A percentile compares a stretch with the other conserved stretches of the same genome.
phyloP scores from a whole-genome alignment of 2,797 vertebrate species.

The Ceryle rudis region DNA sequence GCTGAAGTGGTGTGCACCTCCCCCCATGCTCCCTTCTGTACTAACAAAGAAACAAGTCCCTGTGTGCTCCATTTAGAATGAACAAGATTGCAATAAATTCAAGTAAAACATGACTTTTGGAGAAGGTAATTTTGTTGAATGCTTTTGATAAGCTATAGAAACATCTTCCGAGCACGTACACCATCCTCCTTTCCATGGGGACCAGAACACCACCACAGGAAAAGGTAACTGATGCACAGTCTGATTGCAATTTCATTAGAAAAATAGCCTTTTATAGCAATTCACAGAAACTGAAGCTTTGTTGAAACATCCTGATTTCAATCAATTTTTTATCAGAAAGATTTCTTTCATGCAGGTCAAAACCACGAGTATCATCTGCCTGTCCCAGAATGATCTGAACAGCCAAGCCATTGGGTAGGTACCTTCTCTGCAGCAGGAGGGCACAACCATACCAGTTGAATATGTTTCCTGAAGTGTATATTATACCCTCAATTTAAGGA shows the following conservation, averaged over 20 bases:
- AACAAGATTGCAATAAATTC: not conserved
- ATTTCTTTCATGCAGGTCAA: not conserved
- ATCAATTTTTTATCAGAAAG: not conserved
- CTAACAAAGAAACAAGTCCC: not conserved
- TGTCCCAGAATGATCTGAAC: not conserved
- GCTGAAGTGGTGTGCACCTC: fast-evolving
- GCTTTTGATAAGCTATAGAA: not conserved
- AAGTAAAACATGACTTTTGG: not conserved
- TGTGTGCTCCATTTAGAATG: fast-evolving
- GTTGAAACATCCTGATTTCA: not conserved
- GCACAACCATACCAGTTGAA: not conserved
- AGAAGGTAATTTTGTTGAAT: not conserved
- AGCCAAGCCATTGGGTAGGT: not conserved
- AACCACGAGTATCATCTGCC: not conserved
- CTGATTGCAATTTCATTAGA: not conserved
- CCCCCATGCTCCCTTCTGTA: not conserved
- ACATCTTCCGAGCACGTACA: not conserved
- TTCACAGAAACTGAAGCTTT: not conserved
- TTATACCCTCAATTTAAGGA: not conserved
- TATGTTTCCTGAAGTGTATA: not conserved
- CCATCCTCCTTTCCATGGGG: not conserved
- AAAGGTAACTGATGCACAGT: not conserved
- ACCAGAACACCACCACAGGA: not conserved
- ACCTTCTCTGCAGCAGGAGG: not conserved
- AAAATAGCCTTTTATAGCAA: not conserved